These are phyloP conservation scores for Ostrea edulis DNA, from an alignment of 1,140 invertebrate species.

Conservation along the genomic window DNA sequence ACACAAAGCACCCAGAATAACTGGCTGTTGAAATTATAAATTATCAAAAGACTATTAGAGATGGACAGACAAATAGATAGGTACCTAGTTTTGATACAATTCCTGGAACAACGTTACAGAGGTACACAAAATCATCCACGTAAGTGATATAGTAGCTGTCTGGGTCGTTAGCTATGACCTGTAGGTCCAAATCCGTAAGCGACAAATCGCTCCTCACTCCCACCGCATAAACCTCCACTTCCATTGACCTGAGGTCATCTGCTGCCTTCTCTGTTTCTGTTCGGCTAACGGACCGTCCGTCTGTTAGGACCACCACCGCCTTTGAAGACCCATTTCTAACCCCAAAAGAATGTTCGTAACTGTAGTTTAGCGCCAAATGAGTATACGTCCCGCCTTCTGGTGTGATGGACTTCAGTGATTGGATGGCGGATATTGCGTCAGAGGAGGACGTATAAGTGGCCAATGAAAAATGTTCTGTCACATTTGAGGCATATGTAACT, in stretches of 20 bases:
- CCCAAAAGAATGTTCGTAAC: neutral
- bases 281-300: neutral
- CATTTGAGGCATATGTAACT: neutral
- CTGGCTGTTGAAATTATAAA: no score
- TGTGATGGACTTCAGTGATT: conserved; percentile 11
- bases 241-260: neutral
- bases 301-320: neutral
- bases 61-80: neutral
- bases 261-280: neutral
- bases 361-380: conserved; percentile 30
- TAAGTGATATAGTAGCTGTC: neutral
- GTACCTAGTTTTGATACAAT: neutral
- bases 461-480: conserved; percentile 35
- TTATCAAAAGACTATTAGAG: no score
- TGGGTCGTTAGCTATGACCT: conserved; percentile 10
- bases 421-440: neutral
- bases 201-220: neutral
- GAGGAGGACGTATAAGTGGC: neutral
- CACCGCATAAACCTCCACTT: neutral
- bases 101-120: neutral
- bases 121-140: conserved; percentile 4
- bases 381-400: conserved; percentile 24
- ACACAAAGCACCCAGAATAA: no score
- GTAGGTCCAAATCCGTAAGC: neutral
- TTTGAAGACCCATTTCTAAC: neutral